These are phyloP conservation scores for Catamblyrhynchus diadema DNA, from an alignment of 2,797 vertebrate genomes.

Conservation along the genomic window DNA sequence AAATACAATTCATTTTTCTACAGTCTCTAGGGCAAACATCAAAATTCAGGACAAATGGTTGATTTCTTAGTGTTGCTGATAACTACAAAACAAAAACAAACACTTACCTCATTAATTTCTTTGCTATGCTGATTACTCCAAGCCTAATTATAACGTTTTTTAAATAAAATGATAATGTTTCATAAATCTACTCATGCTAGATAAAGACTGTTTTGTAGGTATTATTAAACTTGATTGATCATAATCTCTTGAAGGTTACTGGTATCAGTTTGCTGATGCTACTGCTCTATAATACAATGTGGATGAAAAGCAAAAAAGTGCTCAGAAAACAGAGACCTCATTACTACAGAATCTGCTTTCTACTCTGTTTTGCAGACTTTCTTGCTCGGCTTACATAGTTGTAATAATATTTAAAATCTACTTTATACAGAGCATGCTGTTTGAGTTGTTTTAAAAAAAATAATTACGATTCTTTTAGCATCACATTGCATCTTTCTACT, in stretches of 20 bases:
- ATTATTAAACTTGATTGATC: neutral
- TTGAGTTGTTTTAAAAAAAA: neutral
- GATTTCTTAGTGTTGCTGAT: neutral
- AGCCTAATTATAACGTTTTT: neutral
- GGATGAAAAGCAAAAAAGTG: neutral
- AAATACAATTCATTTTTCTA: slow-evolving; percentile 52
- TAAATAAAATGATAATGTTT: neutral
- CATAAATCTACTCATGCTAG: neutral
- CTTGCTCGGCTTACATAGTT: neutral
- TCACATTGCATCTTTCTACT: neutral
- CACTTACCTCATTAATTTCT: neutral
- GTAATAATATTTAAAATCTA: neutral
- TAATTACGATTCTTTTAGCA: neutral
- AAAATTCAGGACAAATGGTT: slow-evolving; percentile 31
- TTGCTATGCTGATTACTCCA: neutral
- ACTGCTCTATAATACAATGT: neutral
- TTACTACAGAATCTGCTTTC: neutral
- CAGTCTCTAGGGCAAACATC: neutral
- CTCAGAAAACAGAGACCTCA: neutral
- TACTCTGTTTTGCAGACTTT: neutral
- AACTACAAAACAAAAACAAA: neutral
- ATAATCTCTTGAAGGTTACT: neutral
- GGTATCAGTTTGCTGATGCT: neutral
- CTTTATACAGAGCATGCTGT: neutral
- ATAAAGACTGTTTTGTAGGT: neutral